Evolutionary conservation across 2,888 invertebrate species (phyloP), one percentile per base, ranked within the genome.

Genomic region (Ellobium chinense): DNA sequence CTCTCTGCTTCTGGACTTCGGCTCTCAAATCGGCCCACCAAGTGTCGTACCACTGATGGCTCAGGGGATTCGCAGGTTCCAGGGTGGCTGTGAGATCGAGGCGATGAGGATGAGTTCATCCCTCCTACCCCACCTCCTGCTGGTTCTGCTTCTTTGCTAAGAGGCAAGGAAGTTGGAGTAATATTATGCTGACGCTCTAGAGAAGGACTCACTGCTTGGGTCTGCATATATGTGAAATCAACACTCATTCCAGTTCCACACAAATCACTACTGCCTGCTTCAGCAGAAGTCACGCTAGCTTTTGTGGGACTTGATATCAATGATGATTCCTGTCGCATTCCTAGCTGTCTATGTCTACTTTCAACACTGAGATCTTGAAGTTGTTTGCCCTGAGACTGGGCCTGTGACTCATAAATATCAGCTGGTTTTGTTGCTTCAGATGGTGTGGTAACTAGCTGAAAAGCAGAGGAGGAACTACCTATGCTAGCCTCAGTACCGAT

Each of bases 21-120:
- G 34, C 70, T 78, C 69, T 88, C 87, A 84, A 89, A 89, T 66
- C 83, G 85, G 2, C 86, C 88, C 2, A 86, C 84, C 18, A 89
- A 74, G 78, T 87, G 85, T 60, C 83, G 84, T 0, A 89, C 89
- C 27, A 81, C 77, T 29, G 83, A 83, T 3, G 72, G 65, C 29
- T 80, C 82, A 14, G 63, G 68, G 18, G 68, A 60, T 36, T 79
- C 79, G 31, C 37, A 72, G 46, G 14, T 36, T 34, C 73, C n/a
- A 56, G 2, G 1, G 7, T 60, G 68, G 37, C 37, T n/a, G n/a
- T 68, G 39, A 69, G 60, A 69, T 37, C 37, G 29, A 37, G 77
- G 29, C 27, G 37, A 68, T 24, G 58, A 69, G 58, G 68, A 7
- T 2, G 77, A 21, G n/a, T 29, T 46, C 27, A 24, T 21, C 4